Percentiles rank a stretch among this genome's conserved stretches.
These are phyloP conservation scores for Drosophila fungiperda DNA, from an alignment of 2,888 invertebrate species.

Conservation along the genomic window DNA sequence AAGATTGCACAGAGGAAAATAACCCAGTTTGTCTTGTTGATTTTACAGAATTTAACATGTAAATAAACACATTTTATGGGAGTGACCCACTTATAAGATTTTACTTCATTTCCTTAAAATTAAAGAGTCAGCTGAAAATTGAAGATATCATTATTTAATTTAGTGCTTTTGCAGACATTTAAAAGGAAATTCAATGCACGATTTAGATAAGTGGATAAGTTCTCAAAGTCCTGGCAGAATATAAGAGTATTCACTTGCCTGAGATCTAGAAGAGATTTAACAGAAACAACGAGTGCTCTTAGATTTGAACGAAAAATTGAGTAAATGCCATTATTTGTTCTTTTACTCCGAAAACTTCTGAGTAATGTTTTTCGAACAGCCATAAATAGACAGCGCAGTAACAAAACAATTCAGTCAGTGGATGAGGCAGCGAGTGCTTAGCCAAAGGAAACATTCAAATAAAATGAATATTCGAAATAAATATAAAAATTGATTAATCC, in stretches of 20 bases:
- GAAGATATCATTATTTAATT: neutral
- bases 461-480: neutral
- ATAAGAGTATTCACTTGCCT: neutral
- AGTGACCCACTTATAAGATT: neutral
- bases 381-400: constrained; percentile 2
- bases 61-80: neutral
- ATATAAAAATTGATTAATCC: neutral
- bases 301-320: neutral
- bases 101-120: neutral
- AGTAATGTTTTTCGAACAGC: neutral
- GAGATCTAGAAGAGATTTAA: neutral
- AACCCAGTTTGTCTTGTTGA: neutral
- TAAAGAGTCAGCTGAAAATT: neutral
- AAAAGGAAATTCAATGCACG: neutral
- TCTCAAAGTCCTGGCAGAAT: neutral
- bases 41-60: neutral
- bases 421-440: neutral
- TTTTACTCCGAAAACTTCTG: constrained; percentile 13
- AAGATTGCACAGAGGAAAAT: neutral
- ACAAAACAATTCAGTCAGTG: neutral
- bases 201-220: neutral
- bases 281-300: neutral
- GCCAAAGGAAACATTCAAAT: neutral
- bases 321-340: neutral
- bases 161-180: neutral